A percentile compares a stretch with the other conserved stretches of the same genome.
Conservation (phyloP, 2,888 invertebrate species). For the Xanthorhoe designata region DNA sequence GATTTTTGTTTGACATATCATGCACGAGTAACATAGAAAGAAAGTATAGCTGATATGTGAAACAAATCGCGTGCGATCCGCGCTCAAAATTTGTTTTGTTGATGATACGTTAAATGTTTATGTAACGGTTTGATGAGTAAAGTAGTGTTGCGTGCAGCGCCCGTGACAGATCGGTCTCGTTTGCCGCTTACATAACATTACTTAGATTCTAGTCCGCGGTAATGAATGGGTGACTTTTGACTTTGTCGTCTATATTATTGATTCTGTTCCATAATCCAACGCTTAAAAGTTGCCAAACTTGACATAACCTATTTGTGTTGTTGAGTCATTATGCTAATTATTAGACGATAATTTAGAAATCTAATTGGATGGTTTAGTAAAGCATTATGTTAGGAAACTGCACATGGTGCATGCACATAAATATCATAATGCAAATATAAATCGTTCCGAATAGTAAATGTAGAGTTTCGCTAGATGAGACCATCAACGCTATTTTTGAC, state of each 20-base stretch:
- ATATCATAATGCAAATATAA: slow-evolving; percentile 6
- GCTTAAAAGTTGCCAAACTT: slow-evolving; percentile 50
- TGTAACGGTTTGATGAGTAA: slow-evolving; percentile 47
- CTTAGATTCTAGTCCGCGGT: slow-evolving; percentile 51
- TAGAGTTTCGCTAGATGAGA: neutral
- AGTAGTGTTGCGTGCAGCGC: slow-evolving; percentile 36
- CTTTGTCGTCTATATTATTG: slow-evolving; percentile 67
- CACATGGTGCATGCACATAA: slow-evolving; percentile 13
- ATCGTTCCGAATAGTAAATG: slow-evolving; percentile 6
- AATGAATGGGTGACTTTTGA: slow-evolving; percentile 76
- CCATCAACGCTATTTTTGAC: neutral
- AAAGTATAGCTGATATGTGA: slow-evolving; percentile 14
- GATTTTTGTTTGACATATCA: slow-evolving; percentile 35
- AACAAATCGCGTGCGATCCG: slow-evolving; percentile 22
- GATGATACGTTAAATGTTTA: slow-evolving; percentile 33
- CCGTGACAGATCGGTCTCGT: slow-evolving; percentile 39
- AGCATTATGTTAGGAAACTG: slow-evolving; percentile 23
- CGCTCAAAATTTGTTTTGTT: slow-evolving; percentile 25
- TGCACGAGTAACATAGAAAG: slow-evolving; percentile 13
- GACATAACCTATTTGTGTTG: slow-evolving; percentile 47
- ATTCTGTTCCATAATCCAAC: slow-evolving; percentile 60
- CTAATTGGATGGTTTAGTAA: slow-evolving; percentile 30
- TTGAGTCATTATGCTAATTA: slow-evolving; percentile 42
- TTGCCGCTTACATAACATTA: slow-evolving; percentile 38
- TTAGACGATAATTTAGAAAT: slow-evolving; percentile 33